Base-by-base conservation (phyloP, 2,797 vertebrate genomes). In the Helicolenus hilgendorfi region DNA sequence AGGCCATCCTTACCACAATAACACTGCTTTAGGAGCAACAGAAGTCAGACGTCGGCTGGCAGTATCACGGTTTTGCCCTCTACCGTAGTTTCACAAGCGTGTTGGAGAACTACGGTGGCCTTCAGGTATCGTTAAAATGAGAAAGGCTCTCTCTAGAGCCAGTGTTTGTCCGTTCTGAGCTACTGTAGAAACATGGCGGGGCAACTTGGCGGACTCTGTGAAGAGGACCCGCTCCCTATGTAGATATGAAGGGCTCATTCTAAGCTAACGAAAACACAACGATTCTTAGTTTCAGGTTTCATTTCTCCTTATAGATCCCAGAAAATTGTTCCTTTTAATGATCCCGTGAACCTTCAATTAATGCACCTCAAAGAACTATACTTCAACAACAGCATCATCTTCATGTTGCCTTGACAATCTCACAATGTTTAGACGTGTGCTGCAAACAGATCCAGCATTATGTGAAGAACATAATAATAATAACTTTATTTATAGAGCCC, bases 161-260 rank as follows among this genome's bases (percentile, higher is more conserved):
- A 53, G 45, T n/a, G 18, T 53, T 53, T 45, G 3, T 53, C 18
- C 1, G 18, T 53, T 53, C 18, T 53, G 45, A n/a, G 45, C 45
- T 53, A 53, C 45, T 20, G 3, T 20, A 53, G 45, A 53, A 53
- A 53, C 18, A 53, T 53, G 45, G 45, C 7, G 3, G 45, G 20
- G 45, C 3, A 49, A 49, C 18, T 20, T 1, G 7, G 45, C 18
- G 7, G 45, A 20, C 45, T 53, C 45, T 20, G 45, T 53, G 18
- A 49, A 20, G 18, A 49, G 15, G 41, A 49, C 0, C 41, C 0
- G 41, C 41, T 0, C 45, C 8, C 45, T 53, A 0, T 53, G 7
- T 4, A n/a, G 45, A 53, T 53, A n/a, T 4, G 45, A 53, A 20
- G 45, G 45, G 18, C 18, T 53, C 45, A 9, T n/a, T 53, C 18